phyloP scores from a whole-genome alignment of 2,888 invertebrate species.

The Druceiella hillmani region DNA sequence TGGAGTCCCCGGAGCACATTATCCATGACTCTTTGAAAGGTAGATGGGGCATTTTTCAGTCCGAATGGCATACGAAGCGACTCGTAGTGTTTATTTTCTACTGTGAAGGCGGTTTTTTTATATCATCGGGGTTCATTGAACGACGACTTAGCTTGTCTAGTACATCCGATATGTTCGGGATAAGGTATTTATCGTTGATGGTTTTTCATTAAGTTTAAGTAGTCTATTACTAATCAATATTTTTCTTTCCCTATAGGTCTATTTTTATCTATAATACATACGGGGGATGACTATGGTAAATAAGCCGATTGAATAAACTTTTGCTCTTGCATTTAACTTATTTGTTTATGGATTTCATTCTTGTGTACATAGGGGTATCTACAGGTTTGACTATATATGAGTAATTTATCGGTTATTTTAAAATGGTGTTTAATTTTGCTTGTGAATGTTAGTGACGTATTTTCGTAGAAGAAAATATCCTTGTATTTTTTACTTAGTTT shows the following conservation, averaged over 20 bases:
- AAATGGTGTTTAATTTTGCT: too few species aligned
- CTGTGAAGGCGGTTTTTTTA: slow-evolving; percentile 27
- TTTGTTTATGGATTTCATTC: too few species aligned
- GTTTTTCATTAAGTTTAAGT: slow-evolving; percentile 22
- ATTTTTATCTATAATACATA: too few species aligned
- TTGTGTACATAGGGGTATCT: too few species aligned
- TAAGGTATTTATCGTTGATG: slow-evolving; percentile 23
- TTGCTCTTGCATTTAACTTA: too few species aligned
- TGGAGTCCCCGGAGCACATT: slow-evolving; percentile 24
- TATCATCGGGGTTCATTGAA: slow-evolving; percentile 20
- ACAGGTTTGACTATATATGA: too few species aligned
- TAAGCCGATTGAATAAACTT: too few species aligned
- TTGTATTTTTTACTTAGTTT: too few species aligned
- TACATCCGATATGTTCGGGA: slow-evolving; percentile 24
- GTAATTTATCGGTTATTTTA: too few species aligned
- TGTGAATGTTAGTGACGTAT: too few species aligned
- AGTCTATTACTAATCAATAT: slow-evolving; percentile 24
- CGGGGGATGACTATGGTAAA: too few species aligned
- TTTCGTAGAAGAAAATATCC: too few species aligned
- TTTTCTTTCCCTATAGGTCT: slow-evolving; percentile 17
- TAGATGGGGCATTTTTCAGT: slow-evolving; percentile 27
- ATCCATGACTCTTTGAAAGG: slow-evolving; percentile 30
- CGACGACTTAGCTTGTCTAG: slow-evolving; percentile 22
- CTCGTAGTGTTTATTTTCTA: slow-evolving; percentile 27
- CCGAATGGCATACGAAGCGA: slow-evolving; percentile 29